Conservation (phyloP, 92 coral and sea anemone genomes). For the Epizoanthus scotinus region DNA sequence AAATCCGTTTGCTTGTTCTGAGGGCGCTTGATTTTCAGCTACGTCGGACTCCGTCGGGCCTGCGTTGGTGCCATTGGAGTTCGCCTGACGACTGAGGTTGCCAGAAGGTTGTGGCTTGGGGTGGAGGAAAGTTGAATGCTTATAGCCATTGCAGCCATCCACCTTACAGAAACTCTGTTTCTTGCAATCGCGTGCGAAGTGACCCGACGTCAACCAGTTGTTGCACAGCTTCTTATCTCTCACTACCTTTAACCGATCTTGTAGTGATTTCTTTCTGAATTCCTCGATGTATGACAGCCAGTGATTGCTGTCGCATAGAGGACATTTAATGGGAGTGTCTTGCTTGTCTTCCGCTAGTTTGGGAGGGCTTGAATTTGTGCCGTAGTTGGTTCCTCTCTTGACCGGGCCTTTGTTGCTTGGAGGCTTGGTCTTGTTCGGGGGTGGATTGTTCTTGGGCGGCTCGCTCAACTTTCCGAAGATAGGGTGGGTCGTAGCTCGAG, state of each 20-base stretch:
- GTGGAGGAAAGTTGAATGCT: slow-evolving; percentile 65
- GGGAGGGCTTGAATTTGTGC: slow-evolving; percentile 8
- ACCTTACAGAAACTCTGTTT: slow-evolving; percentile 63
- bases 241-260: slow-evolving; percentile 45
- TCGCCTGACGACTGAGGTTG: no score
- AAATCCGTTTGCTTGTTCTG: slow-evolving; percentile 29
- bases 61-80: no score
- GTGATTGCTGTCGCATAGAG: slow-evolving; percentile 47
- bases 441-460: not conserved
- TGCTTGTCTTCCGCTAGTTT: no score
- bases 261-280: slow-evolving; percentile 36
- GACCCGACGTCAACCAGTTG: slow-evolving; percentile 60
- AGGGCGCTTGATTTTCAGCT: not conserved
- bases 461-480: slow-evolving; percentile 35
- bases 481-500: slow-evolving; percentile 42
- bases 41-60: not conserved
- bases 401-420: not conserved
- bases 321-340: no score
- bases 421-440: no score
- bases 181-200: slow-evolving; percentile 47
- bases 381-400: not conserved
- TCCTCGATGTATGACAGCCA: slow-evolving; percentile 48
- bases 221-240: slow-evolving; percentile 48
- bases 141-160: slow-evolving; percentile 52
- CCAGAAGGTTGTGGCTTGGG: no score